Base-by-base conservation (phyloP, 1,140 invertebrate species). In the Brachionus koreanus region DNA sequence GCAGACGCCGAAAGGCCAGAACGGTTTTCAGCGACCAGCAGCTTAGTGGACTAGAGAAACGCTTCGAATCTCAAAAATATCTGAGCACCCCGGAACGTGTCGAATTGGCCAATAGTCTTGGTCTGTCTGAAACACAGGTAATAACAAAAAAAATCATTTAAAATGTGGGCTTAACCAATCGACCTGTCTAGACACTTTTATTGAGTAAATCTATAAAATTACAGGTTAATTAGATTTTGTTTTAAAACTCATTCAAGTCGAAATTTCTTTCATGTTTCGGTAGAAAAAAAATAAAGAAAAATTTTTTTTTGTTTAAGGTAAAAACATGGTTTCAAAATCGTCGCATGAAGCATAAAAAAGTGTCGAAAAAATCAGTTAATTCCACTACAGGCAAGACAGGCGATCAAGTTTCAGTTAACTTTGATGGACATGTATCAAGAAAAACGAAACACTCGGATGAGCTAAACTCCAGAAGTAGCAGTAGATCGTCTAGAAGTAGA, bases 271-370 rank as follows among this genome's bases (percentile, higher is more conserved):
- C 23, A 61, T 37, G 52, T 74, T 82, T 69, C 39, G 37, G 61
- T 39, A 33, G 29, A 9, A 33, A 35, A 23, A 13, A 65, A 37
- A 65, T 5, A 35, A n/a, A 33, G n/a, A 65, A 25, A 23, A 63
- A 63, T 52, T 39, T 69, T 69, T 23, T 33, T 4, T 61, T 65
- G n/a, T 9, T 46, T 43, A 12, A 72, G 63, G 96, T 98, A 85
- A 98, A 98, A 89, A 98, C 96, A 82, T 98, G 97, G 97, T 98
- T 98, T 88, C 97, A 98, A 89, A 98, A 98, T 88, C 91, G 97
- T 91, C 93, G 97, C n/a, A 82, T 82, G 82, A 82, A 82, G 57
- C 67, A 82, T 75, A 82, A 82, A 43, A 82, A 82, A 65, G 76
- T 79, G 23, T 79, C 76, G 25, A 79, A 79, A 42, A 79, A 79